phyloP scores from a whole-genome alignment of 2,888 invertebrate species.

The Cyaniris semiargus region DNA sequence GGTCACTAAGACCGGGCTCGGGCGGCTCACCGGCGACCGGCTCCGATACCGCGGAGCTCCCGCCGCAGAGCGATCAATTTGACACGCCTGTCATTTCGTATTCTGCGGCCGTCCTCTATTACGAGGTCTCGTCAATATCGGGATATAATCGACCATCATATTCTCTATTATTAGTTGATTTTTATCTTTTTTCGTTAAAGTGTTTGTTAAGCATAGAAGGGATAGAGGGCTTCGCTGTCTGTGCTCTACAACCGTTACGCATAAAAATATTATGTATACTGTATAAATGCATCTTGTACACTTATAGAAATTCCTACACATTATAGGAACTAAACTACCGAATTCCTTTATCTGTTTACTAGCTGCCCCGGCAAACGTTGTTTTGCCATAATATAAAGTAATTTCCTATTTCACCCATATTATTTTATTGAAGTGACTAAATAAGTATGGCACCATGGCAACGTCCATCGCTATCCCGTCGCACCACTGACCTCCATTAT shows the following conservation, averaged over 20 bases:
- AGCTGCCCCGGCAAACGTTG: no score
- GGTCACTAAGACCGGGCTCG: constrained; percentile 60
- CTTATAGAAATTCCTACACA: no score
- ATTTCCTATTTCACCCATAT: no score
- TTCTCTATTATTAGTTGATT: background rate
- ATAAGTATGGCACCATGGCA: no score
- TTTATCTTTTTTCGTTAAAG: background rate
- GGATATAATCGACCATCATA: constrained; percentile 13
- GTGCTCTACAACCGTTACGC: background rate
- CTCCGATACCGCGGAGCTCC: background rate
- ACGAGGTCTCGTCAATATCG: background rate
- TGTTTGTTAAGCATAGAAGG: background rate
- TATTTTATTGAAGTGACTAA: no score
- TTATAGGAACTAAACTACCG: no score
- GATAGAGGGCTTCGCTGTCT: background rate
- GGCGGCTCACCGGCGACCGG: constrained; percentile 36
- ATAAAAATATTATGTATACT: no score
- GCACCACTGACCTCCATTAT: no score
- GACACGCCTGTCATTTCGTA: constrained; percentile 6
- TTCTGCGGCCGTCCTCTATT: background rate
- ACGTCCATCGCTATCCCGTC: no score
- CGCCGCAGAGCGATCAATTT: background rate
- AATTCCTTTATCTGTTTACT: no score
- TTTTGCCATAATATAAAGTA: no score
- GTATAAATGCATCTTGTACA: no score